A percentile compares a stretch with the other conserved stretches of the same genome.
Evolutionary conservation across 2,888 invertebrate species (phyloP).

Genomic region (Drosophila testacea): DNA sequence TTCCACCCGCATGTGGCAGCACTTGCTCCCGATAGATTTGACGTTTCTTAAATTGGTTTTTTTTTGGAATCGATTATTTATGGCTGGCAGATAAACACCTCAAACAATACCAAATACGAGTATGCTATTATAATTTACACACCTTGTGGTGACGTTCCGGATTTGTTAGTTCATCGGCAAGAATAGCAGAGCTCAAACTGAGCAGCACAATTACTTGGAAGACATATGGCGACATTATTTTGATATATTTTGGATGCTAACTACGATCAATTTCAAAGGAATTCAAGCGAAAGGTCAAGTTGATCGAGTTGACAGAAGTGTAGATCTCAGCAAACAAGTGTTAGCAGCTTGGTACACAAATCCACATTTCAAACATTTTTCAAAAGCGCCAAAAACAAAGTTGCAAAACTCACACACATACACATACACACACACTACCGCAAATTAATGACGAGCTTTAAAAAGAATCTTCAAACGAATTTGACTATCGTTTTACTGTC

Average conservation of each 20-base stretch:
- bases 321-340: slow-evolving; percentile 61
- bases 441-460: slow-evolving; percentile 57
- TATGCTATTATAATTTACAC: slow-evolving; percentile 40
- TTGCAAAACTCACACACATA: slow-evolving; percentile 44
- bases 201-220: slow-evolving; percentile 40
- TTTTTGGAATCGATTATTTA: slow-evolving; percentile 45
- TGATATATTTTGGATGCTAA: background rate
- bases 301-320: slow-evolving; percentile 52
- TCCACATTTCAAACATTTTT: slow-evolving; percentile 68
- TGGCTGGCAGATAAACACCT: slow-evolving; percentile 7
- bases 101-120: background rate
- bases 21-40: slow-evolving; percentile 89
- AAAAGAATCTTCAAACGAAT: slow-evolving; percentile 44
- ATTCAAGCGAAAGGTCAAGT: slow-evolving; percentile 70
- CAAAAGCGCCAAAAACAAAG: slow-evolving; percentile 26
- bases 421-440: slow-evolving; percentile 7
- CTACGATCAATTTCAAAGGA: slow-evolving; percentile 35
- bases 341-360: slow-evolving; percentile 72
- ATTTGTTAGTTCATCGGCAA: slow-evolving; percentile 39
- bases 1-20: slow-evolving; percentile 87
- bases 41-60: slow-evolving; percentile 85
- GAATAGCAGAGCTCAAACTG: slow-evolving; percentile 42
- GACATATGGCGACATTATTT: slow-evolving; percentile 56
- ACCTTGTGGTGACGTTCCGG: slow-evolving; percentile 70
- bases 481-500: slow-evolving; percentile 22